Conservation (phyloP, 2,888 invertebrate genomes). For the Griposia aprilina region DNA sequence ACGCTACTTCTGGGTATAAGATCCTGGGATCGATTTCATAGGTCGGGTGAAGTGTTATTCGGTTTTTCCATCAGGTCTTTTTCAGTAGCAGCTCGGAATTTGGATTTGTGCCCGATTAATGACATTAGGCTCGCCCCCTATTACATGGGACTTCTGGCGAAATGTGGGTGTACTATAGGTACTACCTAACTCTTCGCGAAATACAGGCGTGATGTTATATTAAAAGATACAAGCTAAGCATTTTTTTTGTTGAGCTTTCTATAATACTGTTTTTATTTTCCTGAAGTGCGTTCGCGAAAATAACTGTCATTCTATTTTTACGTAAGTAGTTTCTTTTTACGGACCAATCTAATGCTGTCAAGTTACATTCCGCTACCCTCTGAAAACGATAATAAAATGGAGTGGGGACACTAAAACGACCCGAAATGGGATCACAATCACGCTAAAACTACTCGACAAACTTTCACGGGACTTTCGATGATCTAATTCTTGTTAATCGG, state of each 20-base stretch:
- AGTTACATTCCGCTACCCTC: slow-evolving; percentile 32
- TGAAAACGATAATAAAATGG: slow-evolving; percentile 50
- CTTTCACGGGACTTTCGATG: slow-evolving; percentile 10
- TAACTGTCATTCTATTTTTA: slow-evolving; percentile 20
- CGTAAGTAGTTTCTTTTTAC: slow-evolving; percentile 50
- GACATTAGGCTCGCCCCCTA: too few species aligned
- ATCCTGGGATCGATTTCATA: too few species aligned
- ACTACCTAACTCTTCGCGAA: too few species aligned
- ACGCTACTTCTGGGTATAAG: too few species aligned
- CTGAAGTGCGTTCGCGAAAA: slow-evolving; percentile 5
- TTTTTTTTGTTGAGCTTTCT: background rate
- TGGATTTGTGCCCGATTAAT: too few species aligned
- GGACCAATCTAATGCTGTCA: slow-evolving; percentile 48
- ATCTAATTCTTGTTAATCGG: slow-evolving; percentile 29
- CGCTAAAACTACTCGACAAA: slow-evolving; percentile 44
- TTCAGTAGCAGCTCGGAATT: too few species aligned
- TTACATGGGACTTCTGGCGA: too few species aligned
- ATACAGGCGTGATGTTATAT: too few species aligned
- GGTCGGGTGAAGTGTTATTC: too few species aligned
- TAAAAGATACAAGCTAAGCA: too few species aligned
- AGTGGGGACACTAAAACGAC: slow-evolving; percentile 49
- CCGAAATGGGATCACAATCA: slow-evolving; percentile 55
- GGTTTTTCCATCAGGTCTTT: too few species aligned
- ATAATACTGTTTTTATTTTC: slow-evolving; percentile 1
- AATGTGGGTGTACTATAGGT: too few species aligned